Percentiles rank a stretch among this genome's conserved stretches.
Conservation (phyloP, 2,113 vertebrate genomes). For the Periophthalmodon schlosseri region DNA sequence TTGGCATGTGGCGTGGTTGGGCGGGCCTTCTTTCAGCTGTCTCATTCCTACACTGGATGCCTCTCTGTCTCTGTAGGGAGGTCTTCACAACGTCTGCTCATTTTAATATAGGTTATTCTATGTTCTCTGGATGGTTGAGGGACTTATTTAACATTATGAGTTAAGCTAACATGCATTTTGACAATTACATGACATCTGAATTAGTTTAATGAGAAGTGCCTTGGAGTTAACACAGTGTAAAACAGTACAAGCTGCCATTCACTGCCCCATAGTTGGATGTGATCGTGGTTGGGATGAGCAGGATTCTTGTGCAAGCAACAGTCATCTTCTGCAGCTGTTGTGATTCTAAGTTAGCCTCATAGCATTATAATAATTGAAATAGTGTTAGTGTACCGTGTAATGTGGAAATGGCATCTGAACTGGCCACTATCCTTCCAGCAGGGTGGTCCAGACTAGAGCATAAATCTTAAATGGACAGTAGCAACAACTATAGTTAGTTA, state of each 20-base stretch:
- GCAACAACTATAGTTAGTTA: conserved; percentile 15
- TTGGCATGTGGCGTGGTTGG: conserved; percentile 49
- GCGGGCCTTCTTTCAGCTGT: conserved; percentile 68
- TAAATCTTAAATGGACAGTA: conserved; percentile 20
- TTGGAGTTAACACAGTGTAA: not conserved
- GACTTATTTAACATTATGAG: not conserved
- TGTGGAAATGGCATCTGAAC: conserved; percentile 31
- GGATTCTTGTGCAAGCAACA: conserved; percentile 47
- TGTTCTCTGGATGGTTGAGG: not conserved
- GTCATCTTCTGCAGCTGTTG: conserved; percentile 44
- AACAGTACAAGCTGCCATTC: not conserved
- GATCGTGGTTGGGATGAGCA: conserved; percentile 26
- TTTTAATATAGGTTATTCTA: conserved; percentile 2
- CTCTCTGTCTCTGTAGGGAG: conserved; percentile 48
- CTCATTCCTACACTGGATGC: conserved; percentile 71
- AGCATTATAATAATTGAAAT: conserved; percentile 14
- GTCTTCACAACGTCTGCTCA: conserved; percentile 20
- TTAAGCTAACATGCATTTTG: not conserved
- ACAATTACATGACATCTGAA: not conserved
- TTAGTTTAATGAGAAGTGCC: conserved; percentile 11
- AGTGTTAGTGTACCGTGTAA: conserved; percentile 4
- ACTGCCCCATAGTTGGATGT: not conserved
- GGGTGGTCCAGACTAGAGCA: conserved; percentile 55
- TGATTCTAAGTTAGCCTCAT: conserved; percentile 24
- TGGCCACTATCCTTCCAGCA: conserved; percentile 32